A percentile compares a stretch with the other conserved stretches of the same genome.
phyloP scores from a whole-genome alignment of 2,113 vertebrate species.

The Ardeotis arabs region DNA sequence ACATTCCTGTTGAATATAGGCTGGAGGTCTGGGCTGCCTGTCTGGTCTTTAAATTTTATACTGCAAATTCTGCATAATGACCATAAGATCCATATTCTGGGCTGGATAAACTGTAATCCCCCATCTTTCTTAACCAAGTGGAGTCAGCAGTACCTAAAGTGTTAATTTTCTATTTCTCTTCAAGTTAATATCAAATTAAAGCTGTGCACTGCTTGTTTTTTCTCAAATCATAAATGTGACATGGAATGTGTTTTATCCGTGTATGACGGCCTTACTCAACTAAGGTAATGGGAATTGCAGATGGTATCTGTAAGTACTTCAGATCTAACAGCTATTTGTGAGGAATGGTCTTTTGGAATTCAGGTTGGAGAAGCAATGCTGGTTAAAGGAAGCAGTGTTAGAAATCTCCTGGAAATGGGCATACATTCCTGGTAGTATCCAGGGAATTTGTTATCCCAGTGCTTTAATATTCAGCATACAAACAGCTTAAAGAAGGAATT shows the following conservation, averaged over 20 bases:
- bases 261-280: not conserved
- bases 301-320: not conserved
- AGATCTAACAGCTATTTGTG: not conserved
- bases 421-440: not conserved
- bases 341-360: not conserved
- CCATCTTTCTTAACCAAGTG: not conserved
- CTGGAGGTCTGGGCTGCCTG: not conserved
- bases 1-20: not conserved
- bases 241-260: not conserved
- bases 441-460: not conserved
- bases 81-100: not conserved
- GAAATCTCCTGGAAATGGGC: not conserved
- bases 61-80: not conserved
- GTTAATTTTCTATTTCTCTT: not conserved
- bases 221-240: not conserved
- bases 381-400: not conserved
- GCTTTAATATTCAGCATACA: not conserved
- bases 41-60: not conserved
- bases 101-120: not conserved
- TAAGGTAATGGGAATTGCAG: not conserved
- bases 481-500: not conserved
- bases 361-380: not conserved
- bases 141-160: not conserved
- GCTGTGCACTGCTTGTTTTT: not conserved
- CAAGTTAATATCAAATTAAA: not conserved